Base-by-base conservation (phyloP, 2,888 invertebrate genomes). In the Rotaria macrura region DNA sequence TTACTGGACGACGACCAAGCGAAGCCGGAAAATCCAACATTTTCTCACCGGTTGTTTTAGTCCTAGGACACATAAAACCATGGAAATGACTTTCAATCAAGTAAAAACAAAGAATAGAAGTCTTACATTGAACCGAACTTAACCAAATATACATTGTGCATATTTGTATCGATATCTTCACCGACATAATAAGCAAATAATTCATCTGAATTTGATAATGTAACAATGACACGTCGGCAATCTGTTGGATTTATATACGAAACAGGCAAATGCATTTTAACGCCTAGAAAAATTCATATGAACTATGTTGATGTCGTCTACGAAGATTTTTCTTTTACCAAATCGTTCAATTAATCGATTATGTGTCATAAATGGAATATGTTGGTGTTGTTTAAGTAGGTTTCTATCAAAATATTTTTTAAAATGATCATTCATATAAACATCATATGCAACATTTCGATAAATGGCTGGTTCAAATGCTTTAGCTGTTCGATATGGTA, bases 401-500 rank as follows among this genome's bases (percentile, higher is more conserved):
- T 79, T 79, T 79, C 43, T 25, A 79, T 43, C 40, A 40, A 40
- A 23, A 79, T 79, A 79, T 79, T 79, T 38, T 23, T 79, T 79
- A 79, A 65, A 65, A 65, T 65, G 65, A 65, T 65, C 65, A 65
- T 65, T 65, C 65, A 65, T 65, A 34, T 84, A 86, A 84, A 84
- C 84, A 84, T 86, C 86, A 49, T 84, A 86, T 10, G 86, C 86
- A 40, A 84, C 84, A 38, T 86, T 86, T 43, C 86, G 55, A 54
- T 84, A 86, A 47, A 86, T 86, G 34, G 74, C 54, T 23, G 86
- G 86, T 17, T 86, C 86, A 54, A 86, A 84, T 47, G 86, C 84
- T 83, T 86, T 86, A 9, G 86, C 86, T 43, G 84, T 84, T 38
- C 84, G 84, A 49, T 86, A 86, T n/a, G 86, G 86, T 38, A 86